Conservation (phyloP, 2,113 vertebrate genomes). For the Scophthalmus maximus region DNA sequence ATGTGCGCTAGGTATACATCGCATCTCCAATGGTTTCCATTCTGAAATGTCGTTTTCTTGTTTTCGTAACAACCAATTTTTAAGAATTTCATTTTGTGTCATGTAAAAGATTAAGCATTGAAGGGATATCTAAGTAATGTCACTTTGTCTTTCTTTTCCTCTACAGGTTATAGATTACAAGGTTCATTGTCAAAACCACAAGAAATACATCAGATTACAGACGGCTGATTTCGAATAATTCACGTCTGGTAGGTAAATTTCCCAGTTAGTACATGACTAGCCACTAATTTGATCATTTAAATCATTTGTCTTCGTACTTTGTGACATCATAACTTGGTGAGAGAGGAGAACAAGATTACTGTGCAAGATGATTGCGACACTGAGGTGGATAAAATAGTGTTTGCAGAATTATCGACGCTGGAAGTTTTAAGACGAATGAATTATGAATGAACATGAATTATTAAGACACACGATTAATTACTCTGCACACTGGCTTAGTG, state of each 20-base stretch:
- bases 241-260: not conserved
- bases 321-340: no score
- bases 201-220: conserved; percentile 2
- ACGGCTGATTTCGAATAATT: not conserved
- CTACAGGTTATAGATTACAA: not conserved
- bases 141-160: not conserved
- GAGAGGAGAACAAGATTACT: not conserved
- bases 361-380: conserved; percentile 7
- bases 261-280: not conserved
- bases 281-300: not conserved
- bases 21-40: no score
- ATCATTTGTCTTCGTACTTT: not conserved
- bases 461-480: not conserved
- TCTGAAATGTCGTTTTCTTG: no score
- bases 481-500: no score
- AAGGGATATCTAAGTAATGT: not conserved
- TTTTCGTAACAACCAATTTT: no score
- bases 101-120: no score
- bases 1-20: no score
- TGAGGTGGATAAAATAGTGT: conserved; percentile 14
- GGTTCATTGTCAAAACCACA: not conserved
- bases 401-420: no score
- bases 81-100: no score
- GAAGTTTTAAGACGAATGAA: not conserved
- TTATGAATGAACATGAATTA: not conserved